Percentiles rank a stretch among this genome's conserved stretches.
Conservation (phyloP, 2,113 vertebrate species). For the Alouatta palliata region DNA sequence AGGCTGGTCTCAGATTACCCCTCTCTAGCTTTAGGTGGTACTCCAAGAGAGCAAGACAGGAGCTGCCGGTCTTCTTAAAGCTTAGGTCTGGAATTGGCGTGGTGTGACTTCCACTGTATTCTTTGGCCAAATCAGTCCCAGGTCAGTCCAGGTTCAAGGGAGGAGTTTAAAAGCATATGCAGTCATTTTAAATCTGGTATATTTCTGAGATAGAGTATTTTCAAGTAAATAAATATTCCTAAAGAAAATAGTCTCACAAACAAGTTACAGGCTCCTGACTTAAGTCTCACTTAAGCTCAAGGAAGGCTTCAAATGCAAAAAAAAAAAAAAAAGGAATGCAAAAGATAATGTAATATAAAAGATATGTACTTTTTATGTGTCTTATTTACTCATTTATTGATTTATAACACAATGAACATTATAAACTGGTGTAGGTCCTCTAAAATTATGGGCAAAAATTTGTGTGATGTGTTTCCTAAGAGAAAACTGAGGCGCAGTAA, state of each 20-base stretch:
- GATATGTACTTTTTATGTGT: neutral
- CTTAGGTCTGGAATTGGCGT: neutral
- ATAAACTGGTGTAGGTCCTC: constrained; percentile 8
- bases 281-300: neutral
- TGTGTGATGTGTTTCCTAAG: neutral
- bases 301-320: neutral
- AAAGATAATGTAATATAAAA: neutral
- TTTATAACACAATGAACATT: neutral
- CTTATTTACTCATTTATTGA: neutral
- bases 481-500: neutral
- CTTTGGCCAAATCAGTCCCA: constrained; percentile 5
- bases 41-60: neutral
- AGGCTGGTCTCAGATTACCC: neutral
- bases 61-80: neutral
- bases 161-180: neutral
- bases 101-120: neutral
- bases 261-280: neutral
- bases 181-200: neutral
- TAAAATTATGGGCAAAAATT: neutral
- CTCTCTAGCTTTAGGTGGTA: neutral
- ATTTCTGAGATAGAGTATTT: neutral
- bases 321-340: neutral
- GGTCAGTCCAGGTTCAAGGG: neutral
- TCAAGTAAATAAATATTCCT: neutral
- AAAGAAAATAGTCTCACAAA: neutral